phyloP scores from a whole-genome alignment of 1,140 invertebrate genomes.

The Matsumurasca onukii region DNA sequence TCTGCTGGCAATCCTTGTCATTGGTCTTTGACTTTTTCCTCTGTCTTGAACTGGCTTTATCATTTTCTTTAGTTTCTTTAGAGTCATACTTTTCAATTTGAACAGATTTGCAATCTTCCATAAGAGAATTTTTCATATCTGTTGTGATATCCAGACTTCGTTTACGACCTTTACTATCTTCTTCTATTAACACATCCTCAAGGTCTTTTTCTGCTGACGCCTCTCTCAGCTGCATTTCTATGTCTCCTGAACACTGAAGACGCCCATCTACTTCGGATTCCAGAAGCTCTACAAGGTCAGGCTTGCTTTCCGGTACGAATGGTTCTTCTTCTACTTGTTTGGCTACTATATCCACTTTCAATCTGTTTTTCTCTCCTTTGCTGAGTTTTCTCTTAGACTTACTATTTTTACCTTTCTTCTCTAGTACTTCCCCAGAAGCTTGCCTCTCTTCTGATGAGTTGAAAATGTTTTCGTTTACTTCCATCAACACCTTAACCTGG shows the following conservation, averaged over 20 bases:
- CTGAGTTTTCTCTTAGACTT: constrained; percentile 16
- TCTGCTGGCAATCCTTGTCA: constrained; percentile 29
- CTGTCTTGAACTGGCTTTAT: constrained; percentile 14
- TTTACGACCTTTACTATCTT: constrained; percentile 7
- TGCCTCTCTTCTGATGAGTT: background rate
- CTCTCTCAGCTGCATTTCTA: constrained; percentile 4
- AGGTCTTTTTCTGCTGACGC: constrained; percentile 14
- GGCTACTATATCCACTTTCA: background rate
- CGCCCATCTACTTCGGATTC: background rate
- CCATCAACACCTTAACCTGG: background rate
- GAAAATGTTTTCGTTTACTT: constrained; percentile 5
- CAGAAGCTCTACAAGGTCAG: background rate
- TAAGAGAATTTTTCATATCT: background rate
- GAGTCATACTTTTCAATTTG: background rate
- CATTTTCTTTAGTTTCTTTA: constrained; percentile 14
- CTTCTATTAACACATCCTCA: background rate
- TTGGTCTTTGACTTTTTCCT: constrained; percentile 34
- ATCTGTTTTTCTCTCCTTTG: constrained; percentile 17
- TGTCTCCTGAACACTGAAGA: constrained; percentile 1
- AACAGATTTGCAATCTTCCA: background rate
- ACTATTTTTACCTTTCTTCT: constrained; percentile 23
- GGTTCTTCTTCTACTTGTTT: background rate
- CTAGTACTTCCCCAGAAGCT: background rate
- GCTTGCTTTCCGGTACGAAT: background rate
- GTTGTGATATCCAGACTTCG: constrained; percentile 17